A percentile compares a stretch with the other conserved stretches of the same genome.
These are phyloP conservation scores for Sisyra terminalis DNA, from an alignment of 2,888 invertebrate genomes.

Conservation along the genomic window DNA sequence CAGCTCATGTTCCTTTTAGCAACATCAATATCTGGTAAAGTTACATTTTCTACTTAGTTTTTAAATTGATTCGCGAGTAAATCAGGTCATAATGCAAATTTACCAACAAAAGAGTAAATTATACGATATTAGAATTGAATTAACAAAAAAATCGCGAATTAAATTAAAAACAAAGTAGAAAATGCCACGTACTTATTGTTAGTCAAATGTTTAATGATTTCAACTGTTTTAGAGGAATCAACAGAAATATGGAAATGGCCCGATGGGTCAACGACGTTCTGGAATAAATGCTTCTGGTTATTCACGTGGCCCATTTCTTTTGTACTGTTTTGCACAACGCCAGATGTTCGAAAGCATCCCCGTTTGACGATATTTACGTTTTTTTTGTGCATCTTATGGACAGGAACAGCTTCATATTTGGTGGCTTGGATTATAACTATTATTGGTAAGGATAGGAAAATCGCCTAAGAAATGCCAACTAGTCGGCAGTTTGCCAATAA, in stretches of 20 bases:
- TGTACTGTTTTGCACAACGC: conserved; percentile 53
- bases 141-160: too few species aligned
- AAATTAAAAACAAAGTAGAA: too few species aligned
- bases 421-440: conserved; percentile 74
- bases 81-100: too few species aligned
- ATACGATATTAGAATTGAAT: too few species aligned
- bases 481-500: too few species aligned
- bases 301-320: conserved; percentile 61
- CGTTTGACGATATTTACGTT: conserved; percentile 53
- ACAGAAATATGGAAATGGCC: conserved; percentile 41
- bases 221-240: conserved; percentile 21
- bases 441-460: conserved; percentile 38
- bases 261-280: conserved; percentile 24
- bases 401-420: conserved; percentile 63
- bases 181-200: too few species aligned
- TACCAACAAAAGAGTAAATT: too few species aligned
- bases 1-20: too few species aligned
- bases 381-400: conserved; percentile 66
- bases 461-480: neutral
- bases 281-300: conserved; percentile 36
- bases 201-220: conserved; percentile 5
- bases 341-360: conserved; percentile 50
- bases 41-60: too few species aligned
- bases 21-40: too few species aligned
- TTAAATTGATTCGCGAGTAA: too few species aligned